Evolutionary conservation across 2,113 vertebrate genomes (phyloP).

Genomic region (Pyxicephalus adspersus): DNA sequence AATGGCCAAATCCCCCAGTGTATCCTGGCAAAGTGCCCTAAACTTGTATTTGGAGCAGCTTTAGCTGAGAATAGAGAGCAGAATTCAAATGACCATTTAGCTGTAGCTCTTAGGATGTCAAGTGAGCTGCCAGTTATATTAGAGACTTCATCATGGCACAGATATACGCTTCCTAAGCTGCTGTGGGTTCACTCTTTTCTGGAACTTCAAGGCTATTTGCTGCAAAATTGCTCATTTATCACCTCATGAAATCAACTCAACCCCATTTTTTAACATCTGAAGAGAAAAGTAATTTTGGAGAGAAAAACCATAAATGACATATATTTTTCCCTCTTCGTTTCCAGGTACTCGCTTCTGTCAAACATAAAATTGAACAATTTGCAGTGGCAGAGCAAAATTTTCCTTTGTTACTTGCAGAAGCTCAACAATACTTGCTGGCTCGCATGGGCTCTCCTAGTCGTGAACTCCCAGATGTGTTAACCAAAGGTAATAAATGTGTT

Average conservation of each 20-base stretch:
- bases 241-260: constrained; percentile 41
- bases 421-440: constrained; percentile 89
- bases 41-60: constrained; percentile 1
- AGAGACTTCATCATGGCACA: constrained; percentile 44
- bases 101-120: constrained; percentile 28
- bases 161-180: constrained; percentile 1
- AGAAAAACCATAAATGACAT: constrained; percentile 37
- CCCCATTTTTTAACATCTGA: constrained; percentile 34
- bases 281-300: constrained; percentile 38
- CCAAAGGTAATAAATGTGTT: constrained; percentile 67
- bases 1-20: constrained; percentile 11
- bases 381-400: constrained; percentile 84
- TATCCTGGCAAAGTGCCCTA: constrained; percentile 16
- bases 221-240: constrained; percentile 40
- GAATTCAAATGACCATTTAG: constrained; percentile 43
- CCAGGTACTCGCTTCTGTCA: constrained; percentile 93
- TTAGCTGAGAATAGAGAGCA: neutral
- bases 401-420: constrained; percentile 81
- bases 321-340: constrained; percentile 55
- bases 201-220: constrained; percentile 37
- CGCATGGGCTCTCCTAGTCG: constrained; percentile 75
- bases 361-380: constrained; percentile 91
- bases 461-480: constrained; percentile 56
- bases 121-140: constrained; percentile 26
- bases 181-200: constrained; percentile 19